Conservation (phyloP, 2,797 vertebrate genomes). For the Amphiprion clarkii region DNA sequence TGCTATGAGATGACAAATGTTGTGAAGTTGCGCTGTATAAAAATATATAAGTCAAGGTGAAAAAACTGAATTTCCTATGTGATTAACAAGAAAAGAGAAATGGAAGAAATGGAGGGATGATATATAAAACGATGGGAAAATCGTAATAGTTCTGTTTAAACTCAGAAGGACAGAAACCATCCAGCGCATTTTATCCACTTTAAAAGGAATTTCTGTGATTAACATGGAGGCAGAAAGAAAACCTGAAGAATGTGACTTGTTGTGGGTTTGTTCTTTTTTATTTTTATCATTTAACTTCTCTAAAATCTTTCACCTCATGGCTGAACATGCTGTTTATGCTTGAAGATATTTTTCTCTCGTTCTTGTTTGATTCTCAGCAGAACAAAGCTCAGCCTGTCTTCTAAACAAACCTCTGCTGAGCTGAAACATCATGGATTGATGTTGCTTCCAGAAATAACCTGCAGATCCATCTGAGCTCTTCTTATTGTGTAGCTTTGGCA, state of each 20-base stretch:
- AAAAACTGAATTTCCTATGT: no score
- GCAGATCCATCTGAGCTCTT: constrained; percentile 48
- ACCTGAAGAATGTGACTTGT: background rate
- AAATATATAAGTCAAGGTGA: no score
- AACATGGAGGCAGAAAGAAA: no score
- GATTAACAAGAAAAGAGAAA: background rate
- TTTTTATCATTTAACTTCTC: no score
- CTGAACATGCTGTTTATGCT: background rate
- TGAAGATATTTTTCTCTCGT: background rate
- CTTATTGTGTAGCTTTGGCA: constrained; percentile 42
- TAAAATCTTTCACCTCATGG: no score
- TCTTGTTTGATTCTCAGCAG: background rate
- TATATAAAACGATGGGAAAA: no score
- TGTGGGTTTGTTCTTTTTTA: background rate
- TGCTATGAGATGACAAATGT: no score
- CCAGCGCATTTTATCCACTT: background rate
- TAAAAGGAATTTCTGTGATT: background rate
- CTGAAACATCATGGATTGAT: constrained; percentile 17
- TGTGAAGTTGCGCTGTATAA: no score
- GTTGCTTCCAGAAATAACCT: constrained; percentile 29
- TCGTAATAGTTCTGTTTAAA: background rate
- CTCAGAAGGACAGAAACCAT: background rate
- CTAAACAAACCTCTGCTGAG: constrained; percentile 7
- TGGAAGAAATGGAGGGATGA: no score
- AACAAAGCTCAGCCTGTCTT: constrained; percentile 8